phyloP scores from a whole-genome alignment of 2,113 vertebrate genomes.

The Heloderma charlesbogerti region DNA sequence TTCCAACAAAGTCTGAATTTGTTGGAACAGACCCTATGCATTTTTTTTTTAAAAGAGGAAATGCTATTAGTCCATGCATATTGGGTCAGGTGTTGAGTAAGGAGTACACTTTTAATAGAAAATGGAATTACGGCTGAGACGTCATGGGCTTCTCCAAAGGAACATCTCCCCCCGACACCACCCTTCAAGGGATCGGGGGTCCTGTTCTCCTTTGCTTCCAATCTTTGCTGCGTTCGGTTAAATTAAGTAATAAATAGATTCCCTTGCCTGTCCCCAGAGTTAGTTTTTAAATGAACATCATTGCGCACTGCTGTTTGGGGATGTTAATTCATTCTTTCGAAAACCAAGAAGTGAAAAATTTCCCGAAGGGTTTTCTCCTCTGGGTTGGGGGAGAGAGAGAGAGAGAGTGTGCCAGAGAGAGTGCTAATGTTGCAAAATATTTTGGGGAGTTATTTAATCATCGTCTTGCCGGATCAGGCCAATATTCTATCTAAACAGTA shows the following conservation, averaged over 20 bases:
- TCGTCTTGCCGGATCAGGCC: neutral
- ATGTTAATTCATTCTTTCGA: conserved; percentile 31
- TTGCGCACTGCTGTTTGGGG: neutral
- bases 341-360: conserved; percentile 27
- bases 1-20: no score
- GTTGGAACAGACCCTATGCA: neutral
- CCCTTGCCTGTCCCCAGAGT: neutral
- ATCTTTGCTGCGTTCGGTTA: neutral
- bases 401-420: no score
- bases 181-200: neutral
- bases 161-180: neutral
- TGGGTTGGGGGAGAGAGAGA: neutral
- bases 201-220: neutral
- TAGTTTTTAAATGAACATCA: conserved; percentile 15
- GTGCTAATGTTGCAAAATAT: neutral
- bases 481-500: neutral
- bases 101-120: conserved; percentile 21
- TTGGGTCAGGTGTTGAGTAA: neutral
- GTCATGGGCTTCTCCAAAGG: neutral
- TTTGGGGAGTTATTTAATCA: neutral
- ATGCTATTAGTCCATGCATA: no score
- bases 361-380: neutral
- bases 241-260: conserved; percentile 41
- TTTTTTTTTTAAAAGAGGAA: neutral
- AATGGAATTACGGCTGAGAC: conserved; percentile 7